These are phyloP conservation scores for Eupsittula cactorum DNA, from an alignment of 2,113 vertebrate species.

Conservation along the genomic window DNA sequence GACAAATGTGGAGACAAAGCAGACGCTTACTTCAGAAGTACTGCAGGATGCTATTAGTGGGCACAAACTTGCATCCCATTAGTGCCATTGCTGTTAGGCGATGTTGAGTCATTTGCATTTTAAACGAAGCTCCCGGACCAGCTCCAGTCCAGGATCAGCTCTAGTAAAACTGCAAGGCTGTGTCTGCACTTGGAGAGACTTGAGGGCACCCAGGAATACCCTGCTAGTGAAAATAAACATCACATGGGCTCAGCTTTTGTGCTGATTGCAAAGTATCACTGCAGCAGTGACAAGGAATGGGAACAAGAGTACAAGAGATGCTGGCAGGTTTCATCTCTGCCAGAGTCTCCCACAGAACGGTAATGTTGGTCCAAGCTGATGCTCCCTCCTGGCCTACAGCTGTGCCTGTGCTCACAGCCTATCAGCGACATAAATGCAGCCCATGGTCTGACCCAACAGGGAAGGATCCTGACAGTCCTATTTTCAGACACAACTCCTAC, in stretches of 20 bases:
- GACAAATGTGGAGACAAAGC: slow-evolving; percentile 59
- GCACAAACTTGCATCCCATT: slow-evolving; percentile 10
- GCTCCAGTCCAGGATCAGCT: neutral
- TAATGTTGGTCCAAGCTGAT: neutral
- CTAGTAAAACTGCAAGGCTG: neutral
- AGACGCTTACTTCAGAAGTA: slow-evolving; percentile 30
- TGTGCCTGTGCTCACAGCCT: rapidly evolving
- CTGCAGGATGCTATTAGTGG: neutral
- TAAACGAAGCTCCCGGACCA: neutral
- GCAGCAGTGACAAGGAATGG: neutral
- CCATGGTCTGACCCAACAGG: neutral
- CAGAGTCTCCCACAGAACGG: neutral
- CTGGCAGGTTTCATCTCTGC: neutral
- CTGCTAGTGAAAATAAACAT: neutral
- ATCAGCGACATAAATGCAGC: neutral
- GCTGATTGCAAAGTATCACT: neutral
- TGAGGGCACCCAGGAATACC: neutral
- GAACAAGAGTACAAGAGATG: neutral
- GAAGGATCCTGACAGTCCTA: neutral
- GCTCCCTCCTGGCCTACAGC: neutral
- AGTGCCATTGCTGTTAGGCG: slow-evolving; percentile 18
- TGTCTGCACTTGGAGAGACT: neutral
- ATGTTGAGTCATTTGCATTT: neutral
- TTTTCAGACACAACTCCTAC: neutral
- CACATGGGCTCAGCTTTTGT: neutral